Evolutionary conservation across 1,140 invertebrate genomes (phyloP), one percentile per base, ranked within the genome.

Genomic region (Danaus plexippus): DNA sequence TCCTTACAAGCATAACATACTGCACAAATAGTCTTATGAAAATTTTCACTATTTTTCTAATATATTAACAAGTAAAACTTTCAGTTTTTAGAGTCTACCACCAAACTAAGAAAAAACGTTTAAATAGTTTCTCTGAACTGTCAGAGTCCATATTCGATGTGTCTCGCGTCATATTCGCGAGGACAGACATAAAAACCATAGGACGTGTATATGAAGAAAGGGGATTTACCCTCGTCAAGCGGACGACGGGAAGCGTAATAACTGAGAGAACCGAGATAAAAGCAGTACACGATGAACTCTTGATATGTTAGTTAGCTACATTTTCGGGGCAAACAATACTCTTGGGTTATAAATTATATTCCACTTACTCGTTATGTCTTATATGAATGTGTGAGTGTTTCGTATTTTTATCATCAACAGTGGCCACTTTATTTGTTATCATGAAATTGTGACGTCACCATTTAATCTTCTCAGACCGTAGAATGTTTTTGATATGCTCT

Each of bases 191-290:
- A 77, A 80, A 80, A 80, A 80, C 63, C 63, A 73, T 66, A 71
- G 72, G 73, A 69, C 66, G 64, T 72, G 67, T 73, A 59, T 81
- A 81, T 79, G 78, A 79, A 81, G 73, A 81, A 73, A 77, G 71
- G 73, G 73, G 76, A 75, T 74, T 67, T 61, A 76, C 75, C 73
- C 69, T 54, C 70, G 78, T 81, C 76, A 81, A 58, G 64, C 58
- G 47, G 57, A 57, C 61, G 76, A 83, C 77, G 73, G 73, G 58
- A 43, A 45, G 40, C 56, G 71, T 78, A 78, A 83, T 78, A 78
- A 78, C 75, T 67, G 63, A 60, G 65, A 74, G 71, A 69, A 71
- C 66, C 64, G 68, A 69, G 71, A 80, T 77, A 76, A 64, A 67
- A 62, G 63, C 59, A 50, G 51, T 52, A 57, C 56, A 57, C 43